Percentiles rank a stretch among this genome's conserved stretches.
Conservation (phyloP, 2,113 vertebrate species). For the Phodopus roborovskii region DNA sequence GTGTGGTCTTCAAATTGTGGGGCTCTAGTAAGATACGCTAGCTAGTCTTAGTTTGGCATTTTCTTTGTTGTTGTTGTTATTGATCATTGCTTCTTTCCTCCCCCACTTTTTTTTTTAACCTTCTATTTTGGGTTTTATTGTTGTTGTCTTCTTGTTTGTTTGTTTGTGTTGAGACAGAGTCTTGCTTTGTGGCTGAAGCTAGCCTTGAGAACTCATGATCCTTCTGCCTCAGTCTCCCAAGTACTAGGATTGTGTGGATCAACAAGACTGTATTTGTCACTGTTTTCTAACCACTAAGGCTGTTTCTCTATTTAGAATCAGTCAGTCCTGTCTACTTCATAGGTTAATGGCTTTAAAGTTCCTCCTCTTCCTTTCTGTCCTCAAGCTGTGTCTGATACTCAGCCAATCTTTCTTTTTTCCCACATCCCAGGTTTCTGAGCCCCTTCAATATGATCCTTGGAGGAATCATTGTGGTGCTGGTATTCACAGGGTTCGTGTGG, state of each 20-base stretch:
- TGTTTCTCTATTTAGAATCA: constrained; percentile 5
- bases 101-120: background rate
- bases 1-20: background rate
- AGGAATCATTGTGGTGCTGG: constrained; percentile 89
- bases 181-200: background rate
- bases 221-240: background rate
- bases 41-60: background rate
- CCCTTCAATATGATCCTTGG: constrained; percentile 95
- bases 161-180: background rate
- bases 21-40: background rate
- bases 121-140: background rate
- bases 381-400: background rate
- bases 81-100: background rate
- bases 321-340: background rate
- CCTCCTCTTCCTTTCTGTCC: background rate
- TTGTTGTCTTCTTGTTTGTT: background rate
- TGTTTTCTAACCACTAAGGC: background rate
- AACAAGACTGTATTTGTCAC: background rate
- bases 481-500: constrained; percentile 93
- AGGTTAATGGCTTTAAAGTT: background rate
- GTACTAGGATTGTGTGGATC: background rate
- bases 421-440: constrained; percentile 90
- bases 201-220: background rate
- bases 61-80: background rate
- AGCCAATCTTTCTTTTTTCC: background rate